phyloP scores from a whole-genome alignment of 2,113 vertebrate genomes.

The Notarius quadriscutis region DNA sequence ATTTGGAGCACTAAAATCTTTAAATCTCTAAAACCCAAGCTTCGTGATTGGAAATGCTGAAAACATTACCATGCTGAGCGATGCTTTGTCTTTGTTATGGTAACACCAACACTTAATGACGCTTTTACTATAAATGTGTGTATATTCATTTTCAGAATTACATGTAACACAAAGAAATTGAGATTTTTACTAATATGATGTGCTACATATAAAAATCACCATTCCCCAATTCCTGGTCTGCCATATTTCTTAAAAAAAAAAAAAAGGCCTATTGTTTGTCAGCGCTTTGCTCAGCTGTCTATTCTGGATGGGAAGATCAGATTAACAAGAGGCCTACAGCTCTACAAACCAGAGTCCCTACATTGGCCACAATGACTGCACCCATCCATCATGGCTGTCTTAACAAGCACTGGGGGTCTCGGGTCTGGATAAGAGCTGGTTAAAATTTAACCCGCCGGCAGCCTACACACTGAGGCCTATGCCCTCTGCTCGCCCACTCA shows the following conservation, averaged over 20 bases:
- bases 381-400: conserved; percentile 78
- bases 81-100: not conserved
- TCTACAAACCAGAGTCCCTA: conserved; percentile 63
- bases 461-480: conserved; percentile 68
- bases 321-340: conserved; percentile 70
- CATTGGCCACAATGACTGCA: conserved; percentile 68
- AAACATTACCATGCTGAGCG: not conserved
- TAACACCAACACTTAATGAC: not conserved
- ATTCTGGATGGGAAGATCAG: conserved; percentile 68
- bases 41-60: not conserved
- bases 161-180: not conserved
- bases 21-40: not conserved
- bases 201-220: too few relatives aligned
- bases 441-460: conserved; percentile 93
- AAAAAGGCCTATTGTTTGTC: not conserved
- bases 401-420: conserved; percentile 76
- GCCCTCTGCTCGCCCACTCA: conserved; percentile 27
- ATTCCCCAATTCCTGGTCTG: not conserved
- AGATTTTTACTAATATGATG: too few relatives aligned
- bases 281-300: conserved; percentile 67
- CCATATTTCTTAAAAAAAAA: not conserved
- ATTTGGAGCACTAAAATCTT: not conserved
- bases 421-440: conserved; percentile 78
- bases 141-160: not conserved
- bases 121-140: not conserved